Percentiles rank a stretch among this genome's conserved stretches.
These are phyloP conservation scores for Rhegmatorhina hoffmannsi DNA, from an alignment of 2,113 vertebrate species.

Conservation along the genomic window DNA sequence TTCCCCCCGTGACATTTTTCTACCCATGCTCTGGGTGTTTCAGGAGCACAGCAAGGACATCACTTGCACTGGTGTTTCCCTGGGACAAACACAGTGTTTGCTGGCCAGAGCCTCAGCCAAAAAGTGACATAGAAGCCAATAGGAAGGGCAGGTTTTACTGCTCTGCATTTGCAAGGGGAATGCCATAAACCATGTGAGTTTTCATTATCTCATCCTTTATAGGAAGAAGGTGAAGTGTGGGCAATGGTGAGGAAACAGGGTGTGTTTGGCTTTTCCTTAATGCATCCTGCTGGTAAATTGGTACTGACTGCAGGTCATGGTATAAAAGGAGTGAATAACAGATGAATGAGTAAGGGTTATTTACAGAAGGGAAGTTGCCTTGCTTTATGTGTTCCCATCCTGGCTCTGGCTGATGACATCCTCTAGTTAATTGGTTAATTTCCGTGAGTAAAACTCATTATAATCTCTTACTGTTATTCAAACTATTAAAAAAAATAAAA, in stretches of 20 bases:
- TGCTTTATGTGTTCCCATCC: not conserved
- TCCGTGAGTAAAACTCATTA: not conserved
- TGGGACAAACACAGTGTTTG: conserved; percentile 19
- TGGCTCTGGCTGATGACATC: not conserved
- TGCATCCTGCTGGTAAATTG: conserved; percentile 25
- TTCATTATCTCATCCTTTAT: conserved; percentile 6
- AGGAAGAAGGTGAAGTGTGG: conserved; percentile 13
- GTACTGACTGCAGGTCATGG: not conserved
- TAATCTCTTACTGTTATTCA: not conserved
- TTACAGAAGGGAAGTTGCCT: conserved; percentile 23
- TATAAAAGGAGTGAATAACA: conserved; percentile 36
- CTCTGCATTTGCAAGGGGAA: conserved; percentile 27
- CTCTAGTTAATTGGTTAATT: not conserved
- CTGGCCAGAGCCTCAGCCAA: conserved; percentile 21
- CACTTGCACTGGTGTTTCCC: not conserved
- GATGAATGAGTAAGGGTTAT: not conserved
- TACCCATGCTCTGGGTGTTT: conserved; percentile 27
- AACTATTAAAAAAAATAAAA: not conserved
- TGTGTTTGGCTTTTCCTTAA: conserved; percentile 8
- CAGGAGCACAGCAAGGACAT: conserved; percentile 30
- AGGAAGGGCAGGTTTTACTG: conserved; percentile 50
- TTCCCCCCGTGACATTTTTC: conserved; percentile 61
- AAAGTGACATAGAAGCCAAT: conserved; percentile 14
- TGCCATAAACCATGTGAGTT: conserved; percentile 30
- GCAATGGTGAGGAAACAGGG: not conserved